A percentile compares a stretch with the other conserved stretches of the same genome.
Conservation (phyloP, 2,113 vertebrate species). For the Aegotheles bennettii region DNA sequence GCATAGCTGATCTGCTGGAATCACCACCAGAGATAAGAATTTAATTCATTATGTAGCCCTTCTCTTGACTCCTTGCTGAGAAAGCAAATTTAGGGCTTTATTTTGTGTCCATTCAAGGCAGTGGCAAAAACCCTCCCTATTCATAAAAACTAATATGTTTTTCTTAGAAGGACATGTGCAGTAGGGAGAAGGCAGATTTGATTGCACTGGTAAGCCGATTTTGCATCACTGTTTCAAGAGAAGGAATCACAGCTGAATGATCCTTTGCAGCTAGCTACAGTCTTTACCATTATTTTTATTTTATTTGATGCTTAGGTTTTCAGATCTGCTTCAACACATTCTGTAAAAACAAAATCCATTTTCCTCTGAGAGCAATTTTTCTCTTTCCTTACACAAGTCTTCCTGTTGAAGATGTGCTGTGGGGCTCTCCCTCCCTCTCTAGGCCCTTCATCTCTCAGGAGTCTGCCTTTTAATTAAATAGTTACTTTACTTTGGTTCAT, state of each 20-base stretch:
- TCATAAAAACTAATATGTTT: background rate
- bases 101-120: background rate
- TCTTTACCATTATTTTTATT: background rate
- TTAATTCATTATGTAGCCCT: background rate
- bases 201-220: background rate
- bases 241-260: background rate
- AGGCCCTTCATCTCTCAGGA: background rate
- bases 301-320: background rate
- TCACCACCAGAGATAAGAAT: background rate
- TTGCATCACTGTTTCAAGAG: background rate
- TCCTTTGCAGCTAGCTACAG: background rate
- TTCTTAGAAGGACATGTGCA: background rate
- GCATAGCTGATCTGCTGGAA: background rate
- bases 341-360: background rate
- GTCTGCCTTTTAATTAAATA: slow-evolving; percentile 60
- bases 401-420: background rate
- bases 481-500: slow-evolving; percentile 2
- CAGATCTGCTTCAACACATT: background rate
- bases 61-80: background rate
- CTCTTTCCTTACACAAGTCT: background rate
- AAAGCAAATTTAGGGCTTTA: background rate
- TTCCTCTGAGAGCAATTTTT: background rate
- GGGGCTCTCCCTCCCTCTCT: background rate
- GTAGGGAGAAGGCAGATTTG: background rate
- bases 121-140: background rate